These are phyloP conservation scores for Prionailurus bengalensis DNA, from an alignment of 2,113 vertebrate genomes.

Conservation along the genomic window DNA sequence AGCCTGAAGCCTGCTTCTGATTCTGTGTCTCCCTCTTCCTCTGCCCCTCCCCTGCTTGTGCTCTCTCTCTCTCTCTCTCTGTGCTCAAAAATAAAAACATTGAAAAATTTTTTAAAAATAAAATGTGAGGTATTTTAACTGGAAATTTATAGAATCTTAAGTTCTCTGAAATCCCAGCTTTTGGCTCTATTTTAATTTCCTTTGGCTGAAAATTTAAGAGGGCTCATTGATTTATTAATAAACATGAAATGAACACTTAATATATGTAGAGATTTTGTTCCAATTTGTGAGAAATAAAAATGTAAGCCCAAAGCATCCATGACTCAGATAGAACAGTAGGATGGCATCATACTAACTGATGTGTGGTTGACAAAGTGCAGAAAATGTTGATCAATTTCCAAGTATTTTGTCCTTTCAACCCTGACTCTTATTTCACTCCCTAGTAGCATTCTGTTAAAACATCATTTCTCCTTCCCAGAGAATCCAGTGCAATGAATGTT, in stretches of 20 bases:
- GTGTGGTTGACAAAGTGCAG: not conserved
- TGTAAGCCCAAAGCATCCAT: not conserved
- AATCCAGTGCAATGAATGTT: not conserved
- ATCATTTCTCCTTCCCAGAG: constrained; percentile 18
- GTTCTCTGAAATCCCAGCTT: not conserved
- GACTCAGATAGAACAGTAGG: not conserved
- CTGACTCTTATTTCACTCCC: not conserved
- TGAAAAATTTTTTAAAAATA: too few relatives aligned
- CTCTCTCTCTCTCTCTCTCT: too few relatives aligned
- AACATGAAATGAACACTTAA: not conserved
- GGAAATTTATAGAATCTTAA: not conserved
- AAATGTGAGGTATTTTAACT: constrained; percentile 1
- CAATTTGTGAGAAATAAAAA: constrained; percentile 35
- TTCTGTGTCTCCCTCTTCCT: too few relatives aligned
- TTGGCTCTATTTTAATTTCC: not conserved
- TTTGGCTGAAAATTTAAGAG: not conserved
- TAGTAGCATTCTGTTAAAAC: not conserved
- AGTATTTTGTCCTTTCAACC: constrained; percentile 20
- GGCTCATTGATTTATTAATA: not conserved
- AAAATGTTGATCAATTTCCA: not conserved
- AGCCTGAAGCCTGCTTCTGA: too few relatives aligned
- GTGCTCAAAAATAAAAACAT: too few relatives aligned
- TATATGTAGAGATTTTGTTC: not conserved
- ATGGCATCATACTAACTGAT: not conserved
- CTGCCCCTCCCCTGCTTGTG: too few relatives aligned